phyloP scores from a whole-genome alignment of 2,113 vertebrate genomes.

The Scomber japonicus region DNA sequence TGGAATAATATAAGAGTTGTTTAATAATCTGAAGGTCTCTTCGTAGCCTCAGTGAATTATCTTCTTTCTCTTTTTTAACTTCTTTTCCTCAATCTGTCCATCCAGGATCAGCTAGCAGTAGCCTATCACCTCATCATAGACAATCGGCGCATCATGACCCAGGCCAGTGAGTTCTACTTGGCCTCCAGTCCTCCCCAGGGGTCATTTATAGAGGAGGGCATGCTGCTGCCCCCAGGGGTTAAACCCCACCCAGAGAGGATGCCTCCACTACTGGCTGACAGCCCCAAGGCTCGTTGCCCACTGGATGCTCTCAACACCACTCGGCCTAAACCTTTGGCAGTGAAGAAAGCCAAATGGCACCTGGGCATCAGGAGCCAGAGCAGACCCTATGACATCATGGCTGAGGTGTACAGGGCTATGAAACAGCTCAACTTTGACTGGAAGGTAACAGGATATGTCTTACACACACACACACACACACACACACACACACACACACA shows the following conservation, averaged over 20 bases:
- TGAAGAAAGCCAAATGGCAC: conserved; percentile 99
- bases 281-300: conserved; percentile 94
- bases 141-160: conserved; percentile 99
- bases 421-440: conserved; percentile 96
- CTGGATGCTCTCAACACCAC: conserved; percentile 98
- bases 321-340: conserved; percentile 93
- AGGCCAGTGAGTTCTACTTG: conserved; percentile 99
- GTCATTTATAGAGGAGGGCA: conserved; percentile 96
- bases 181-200: conserved; percentile 96
- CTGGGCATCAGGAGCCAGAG: conserved; percentile 98
- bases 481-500: too few species aligned
- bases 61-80: not conserved
- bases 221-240: conserved; percentile 92
- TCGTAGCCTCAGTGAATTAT: not conserved
- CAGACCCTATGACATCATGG: conserved; percentile 97
- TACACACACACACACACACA: not conserved
- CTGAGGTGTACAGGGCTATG: conserved; percentile 98
- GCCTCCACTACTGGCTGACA: conserved; percentile 95
- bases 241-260: conserved; percentile 97
- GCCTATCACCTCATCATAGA: conserved; percentile 98
- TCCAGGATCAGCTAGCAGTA: conserved; percentile 95
- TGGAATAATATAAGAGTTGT: too few species aligned
- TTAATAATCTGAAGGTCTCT: not conserved
- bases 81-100: not conserved
- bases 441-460: conserved; percentile 87